A percentile compares a stretch with the other conserved stretches of the same genome.
phyloP scores from a whole-genome alignment of 2,797 vertebrate genomes.

The Vipera ursinii region DNA sequence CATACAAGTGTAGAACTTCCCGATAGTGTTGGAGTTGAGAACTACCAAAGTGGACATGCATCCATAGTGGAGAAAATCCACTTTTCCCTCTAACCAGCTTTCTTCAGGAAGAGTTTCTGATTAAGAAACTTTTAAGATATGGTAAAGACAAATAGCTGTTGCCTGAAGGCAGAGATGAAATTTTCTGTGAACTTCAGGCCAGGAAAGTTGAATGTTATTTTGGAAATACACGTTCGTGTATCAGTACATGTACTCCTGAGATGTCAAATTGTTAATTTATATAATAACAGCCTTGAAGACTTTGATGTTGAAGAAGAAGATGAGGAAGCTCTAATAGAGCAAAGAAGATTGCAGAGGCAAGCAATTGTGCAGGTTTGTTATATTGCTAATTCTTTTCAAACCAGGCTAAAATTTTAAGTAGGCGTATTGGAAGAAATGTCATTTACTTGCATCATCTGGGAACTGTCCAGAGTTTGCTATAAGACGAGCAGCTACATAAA shows the following conservation, averaged over 20 bases:
- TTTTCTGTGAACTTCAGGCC: not conserved
- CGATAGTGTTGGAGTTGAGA: not conserved
- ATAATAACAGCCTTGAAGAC: slow-evolving; percentile 84
- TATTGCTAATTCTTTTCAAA: not conserved
- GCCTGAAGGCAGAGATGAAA: not conserved
- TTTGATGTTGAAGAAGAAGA: slow-evolving; percentile 97
- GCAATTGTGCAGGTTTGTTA: slow-evolving; percentile 91
- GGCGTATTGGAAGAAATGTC: not conserved
- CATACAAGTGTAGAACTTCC: not conserved
- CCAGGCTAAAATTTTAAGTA: not conserved
- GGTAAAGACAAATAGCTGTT: not conserved
- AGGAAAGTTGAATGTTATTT: not conserved
- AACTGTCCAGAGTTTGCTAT: not conserved
- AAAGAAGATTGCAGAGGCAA: slow-evolving; percentile 88
- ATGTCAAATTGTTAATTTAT: slow-evolving; percentile 30
- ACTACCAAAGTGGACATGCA: not conserved
- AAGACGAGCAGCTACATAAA: not conserved
- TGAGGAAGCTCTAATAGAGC: slow-evolving; percentile 95
- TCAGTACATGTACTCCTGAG: not conserved
- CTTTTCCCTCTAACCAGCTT: not conserved
- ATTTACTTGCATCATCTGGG: not conserved
- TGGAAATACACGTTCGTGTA: not conserved
- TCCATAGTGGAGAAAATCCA: not conserved
- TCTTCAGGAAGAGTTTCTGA: not conserved
- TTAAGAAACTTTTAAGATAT: not conserved